phyloP scores from a whole-genome alignment of 2,113 vertebrate genomes.

The Carettochelys insculpta region DNA sequence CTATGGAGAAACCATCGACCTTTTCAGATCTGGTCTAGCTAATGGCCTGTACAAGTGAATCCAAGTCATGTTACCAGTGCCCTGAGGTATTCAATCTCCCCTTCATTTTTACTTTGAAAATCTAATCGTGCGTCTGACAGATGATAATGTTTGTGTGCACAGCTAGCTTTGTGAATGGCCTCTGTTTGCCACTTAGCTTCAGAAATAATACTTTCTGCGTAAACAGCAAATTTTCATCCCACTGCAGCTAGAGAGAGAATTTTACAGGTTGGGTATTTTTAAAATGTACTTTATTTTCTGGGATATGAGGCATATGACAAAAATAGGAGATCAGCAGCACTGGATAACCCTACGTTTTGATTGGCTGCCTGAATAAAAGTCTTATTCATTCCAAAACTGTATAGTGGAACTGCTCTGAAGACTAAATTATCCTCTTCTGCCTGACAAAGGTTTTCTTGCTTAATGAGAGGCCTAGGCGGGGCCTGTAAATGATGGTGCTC shows the following conservation, averaged over 20 bases:
- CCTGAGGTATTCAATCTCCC: not conserved
- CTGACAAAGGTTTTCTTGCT: slow-evolving; percentile 13
- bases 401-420: not conserved
- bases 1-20: not conserved
- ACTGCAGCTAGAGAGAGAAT: not conserved
- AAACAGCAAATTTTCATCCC: not conserved
- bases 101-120: not conserved
- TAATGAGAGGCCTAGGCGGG: slow-evolving; percentile 33
- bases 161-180: not conserved
- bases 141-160: not conserved
- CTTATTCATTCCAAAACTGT: slow-evolving; percentile 1
- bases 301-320: not conserved
- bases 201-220: not conserved
- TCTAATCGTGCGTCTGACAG: not conserved
- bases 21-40: not conserved
- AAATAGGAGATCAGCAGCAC: not conserved
- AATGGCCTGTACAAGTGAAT: not conserved
- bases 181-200: not conserved
- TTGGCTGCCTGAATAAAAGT: not conserved
- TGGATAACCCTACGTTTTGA: not conserved
- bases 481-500: slow-evolving; percentile 29
- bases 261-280: slow-evolving; percentile 25
- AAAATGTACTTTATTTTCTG: slow-evolving; percentile 24
- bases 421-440: slow-evolving; percentile 42
- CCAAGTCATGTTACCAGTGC: not conserved